A percentile compares a stretch with the other conserved stretches of the same genome.
Conservation (phyloP, 1,140 invertebrate genomes). For the Arion vulgaris region DNA sequence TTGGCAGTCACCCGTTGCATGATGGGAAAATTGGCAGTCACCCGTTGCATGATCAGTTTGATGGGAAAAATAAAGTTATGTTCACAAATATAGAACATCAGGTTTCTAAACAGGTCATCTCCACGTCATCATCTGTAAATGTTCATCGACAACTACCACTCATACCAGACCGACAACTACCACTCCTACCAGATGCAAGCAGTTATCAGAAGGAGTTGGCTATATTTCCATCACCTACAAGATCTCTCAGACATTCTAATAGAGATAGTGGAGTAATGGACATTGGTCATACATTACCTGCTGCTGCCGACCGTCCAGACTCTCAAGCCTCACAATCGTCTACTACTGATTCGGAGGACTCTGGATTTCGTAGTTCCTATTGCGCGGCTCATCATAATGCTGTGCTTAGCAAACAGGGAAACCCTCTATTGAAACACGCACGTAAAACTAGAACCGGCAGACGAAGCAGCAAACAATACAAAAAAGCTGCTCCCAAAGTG, state of each 20-base stretch:
- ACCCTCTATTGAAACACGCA: conserved; percentile 51
- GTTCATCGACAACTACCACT: not conserved
- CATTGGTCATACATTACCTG: not conserved
- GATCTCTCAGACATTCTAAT: not conserved
- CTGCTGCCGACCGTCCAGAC: conserved; percentile 47
- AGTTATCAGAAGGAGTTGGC: not conserved
- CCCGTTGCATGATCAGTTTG: too few species aligned
- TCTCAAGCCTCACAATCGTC: conserved; percentile 58
- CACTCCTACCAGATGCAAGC: not conserved
- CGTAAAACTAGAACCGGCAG: conserved; percentile 28
- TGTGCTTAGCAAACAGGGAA: conserved; percentile 48
- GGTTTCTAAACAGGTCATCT: not conserved
- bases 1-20: too few species aligned
- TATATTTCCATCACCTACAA: not conserved
- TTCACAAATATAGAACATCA: not conserved
- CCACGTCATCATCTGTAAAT: not conserved
- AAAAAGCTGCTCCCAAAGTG: not conserved
- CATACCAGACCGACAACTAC: not conserved
- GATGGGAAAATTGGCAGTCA: too few species aligned
- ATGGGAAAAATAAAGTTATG: not conserved
- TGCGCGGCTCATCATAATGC: conserved; percentile 43
- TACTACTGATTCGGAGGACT: conserved; percentile 62
- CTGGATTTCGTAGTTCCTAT: conserved; percentile 58
- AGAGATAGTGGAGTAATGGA: not conserved
- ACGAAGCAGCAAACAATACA: not conserved